Evolutionary conservation across 2,113 vertebrate genomes (phyloP), one percentile per base, ranked within the genome.

Genomic region (Ptilorrhoa leucosticta): DNA sequence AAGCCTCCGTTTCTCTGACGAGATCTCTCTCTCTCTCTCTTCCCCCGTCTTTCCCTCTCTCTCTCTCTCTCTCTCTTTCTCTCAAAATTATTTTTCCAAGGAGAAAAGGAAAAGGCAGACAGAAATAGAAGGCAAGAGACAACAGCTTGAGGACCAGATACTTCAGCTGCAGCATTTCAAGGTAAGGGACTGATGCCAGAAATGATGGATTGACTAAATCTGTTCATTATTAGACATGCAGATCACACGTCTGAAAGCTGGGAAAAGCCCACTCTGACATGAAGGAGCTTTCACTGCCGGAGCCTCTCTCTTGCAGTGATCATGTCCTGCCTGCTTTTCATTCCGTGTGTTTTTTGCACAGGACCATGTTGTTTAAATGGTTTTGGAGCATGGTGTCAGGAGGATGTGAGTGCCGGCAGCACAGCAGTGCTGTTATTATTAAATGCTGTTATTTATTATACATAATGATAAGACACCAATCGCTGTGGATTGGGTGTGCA

Each of bases 51-150:
- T n/a, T 90, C 89, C 68, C 81, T 94, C 83, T 24, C 80, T 96
- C 76, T 94, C 85, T 96, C 91, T 93, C 94, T 84, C 91, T 94
- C 90, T 71, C 90, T 96, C 84, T 97, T 83, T 97, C 72, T 78
- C 77, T 87, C 91, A 77, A 87, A 94, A 92, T 94, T 87, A 89
- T 97, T 96, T 98, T 96, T 96, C 96, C 53, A 98, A 99, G 99
- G 99, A 99, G 97, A 99, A 99, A 97, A 98, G 99, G 95, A 99
- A 99, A 98, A 97, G 99, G 45, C 99, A 99, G 98, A 98, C 98
- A 50, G 99, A 99, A 97, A 99, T 99, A 96, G 99, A 99, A 97
- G 98, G 98, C 95, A 99, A 99, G 97, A 98, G 99, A 93, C 98
- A 98, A 69, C 98, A 99, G 98, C 98, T 99, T 15, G 99, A 99